Conservation (phyloP, 2,113 vertebrate species). For the Oreotrochilus melanogaster region DNA sequence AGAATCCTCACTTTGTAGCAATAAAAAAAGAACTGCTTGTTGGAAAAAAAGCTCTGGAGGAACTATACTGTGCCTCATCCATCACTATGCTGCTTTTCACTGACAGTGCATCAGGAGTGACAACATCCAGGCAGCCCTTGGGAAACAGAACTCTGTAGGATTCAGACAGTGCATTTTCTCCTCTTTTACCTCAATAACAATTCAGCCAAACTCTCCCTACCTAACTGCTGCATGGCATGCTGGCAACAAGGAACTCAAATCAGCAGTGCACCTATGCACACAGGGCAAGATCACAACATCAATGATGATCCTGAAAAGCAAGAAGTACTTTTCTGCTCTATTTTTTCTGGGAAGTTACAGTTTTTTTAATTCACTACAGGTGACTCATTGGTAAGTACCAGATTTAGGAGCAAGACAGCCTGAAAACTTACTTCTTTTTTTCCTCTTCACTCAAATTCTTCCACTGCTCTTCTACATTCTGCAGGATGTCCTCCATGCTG, state of each 20-base stretch:
- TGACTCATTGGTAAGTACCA: slow-evolving; percentile 79
- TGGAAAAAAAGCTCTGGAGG: background rate
- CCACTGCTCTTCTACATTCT: slow-evolving; percentile 85
- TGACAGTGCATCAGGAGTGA: background rate
- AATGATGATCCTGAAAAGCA: slow-evolving; percentile 24
- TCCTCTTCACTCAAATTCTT: slow-evolving; percentile 87
- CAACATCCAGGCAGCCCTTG: background rate
- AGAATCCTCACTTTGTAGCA: background rate
- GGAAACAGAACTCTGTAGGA: background rate
- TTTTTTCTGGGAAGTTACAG: slow-evolving; percentile 33
- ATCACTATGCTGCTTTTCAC: background rate
- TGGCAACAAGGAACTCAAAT: slow-evolving; percentile 57
- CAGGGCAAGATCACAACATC: slow-evolving; percentile 66
- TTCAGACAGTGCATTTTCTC: background rate
- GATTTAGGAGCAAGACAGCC: slow-evolving; percentile 69
- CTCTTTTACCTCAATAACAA: background rate
- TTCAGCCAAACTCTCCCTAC: background rate
- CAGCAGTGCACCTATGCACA: slow-evolving; percentile 38
- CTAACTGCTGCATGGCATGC: background rate
- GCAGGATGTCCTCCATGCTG: slow-evolving; percentile 82
- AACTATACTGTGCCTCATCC: background rate
- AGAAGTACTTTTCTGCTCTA: slow-evolving; percentile 72
- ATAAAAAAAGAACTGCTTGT: background rate
- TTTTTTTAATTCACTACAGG: slow-evolving; percentile 58
- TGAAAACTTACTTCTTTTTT: slow-evolving; percentile 90